Evolutionary conservation across 2,888 invertebrate genomes (phyloP).

Genomic region (Colostygia pectinataria): DNA sequence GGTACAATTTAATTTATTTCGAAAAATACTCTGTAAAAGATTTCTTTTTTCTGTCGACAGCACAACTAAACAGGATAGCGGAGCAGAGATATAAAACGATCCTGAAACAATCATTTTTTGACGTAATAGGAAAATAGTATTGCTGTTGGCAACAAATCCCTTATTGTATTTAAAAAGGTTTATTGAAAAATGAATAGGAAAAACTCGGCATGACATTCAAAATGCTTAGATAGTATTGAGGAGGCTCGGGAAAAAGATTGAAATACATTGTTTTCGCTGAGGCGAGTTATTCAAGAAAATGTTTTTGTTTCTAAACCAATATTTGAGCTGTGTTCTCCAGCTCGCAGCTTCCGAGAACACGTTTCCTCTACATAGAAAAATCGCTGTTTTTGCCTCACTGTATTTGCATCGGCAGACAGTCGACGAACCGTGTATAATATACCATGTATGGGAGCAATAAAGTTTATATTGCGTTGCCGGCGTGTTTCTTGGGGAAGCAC

Average conservation of each 20-base stretch:
- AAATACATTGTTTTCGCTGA: slow-evolving; percentile 12
- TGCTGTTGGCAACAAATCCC: background rate
- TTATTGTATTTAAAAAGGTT: slow-evolving; percentile 1
- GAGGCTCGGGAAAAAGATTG: slow-evolving; percentile 7
- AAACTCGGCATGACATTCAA: slow-evolving; percentile 1
- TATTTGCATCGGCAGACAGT: slow-evolving; percentile 28
- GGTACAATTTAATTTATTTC: slow-evolving; percentile 18
- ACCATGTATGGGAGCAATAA: slow-evolving; percentile 11
- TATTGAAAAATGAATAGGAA: background rate
- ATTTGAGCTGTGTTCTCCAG: slow-evolving; percentile 18
- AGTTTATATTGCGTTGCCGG: slow-evolving; percentile 16
- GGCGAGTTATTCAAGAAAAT: slow-evolving; percentile 13
- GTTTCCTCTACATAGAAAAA: slow-evolving; percentile 28
- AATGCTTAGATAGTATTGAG: slow-evolving; percentile 3
- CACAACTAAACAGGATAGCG: slow-evolving; percentile 1
- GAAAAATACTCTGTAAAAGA: slow-evolving; percentile 12
- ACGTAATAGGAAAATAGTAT: slow-evolving; percentile 3
- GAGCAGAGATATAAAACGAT: slow-evolving; percentile 1
- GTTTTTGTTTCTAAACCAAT: slow-evolving; percentile 29
- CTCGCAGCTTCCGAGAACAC: slow-evolving; percentile 12
- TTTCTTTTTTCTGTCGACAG: background rate
- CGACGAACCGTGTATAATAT: slow-evolving; percentile 9
- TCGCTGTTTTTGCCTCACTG: slow-evolving; percentile 25
- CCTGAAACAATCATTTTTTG: slow-evolving; percentile 5
- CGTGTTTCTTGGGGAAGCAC: slow-evolving; percentile 20